Conservation (phyloP, 1,140 invertebrate species). For the Bombus sibiricus region DNA sequence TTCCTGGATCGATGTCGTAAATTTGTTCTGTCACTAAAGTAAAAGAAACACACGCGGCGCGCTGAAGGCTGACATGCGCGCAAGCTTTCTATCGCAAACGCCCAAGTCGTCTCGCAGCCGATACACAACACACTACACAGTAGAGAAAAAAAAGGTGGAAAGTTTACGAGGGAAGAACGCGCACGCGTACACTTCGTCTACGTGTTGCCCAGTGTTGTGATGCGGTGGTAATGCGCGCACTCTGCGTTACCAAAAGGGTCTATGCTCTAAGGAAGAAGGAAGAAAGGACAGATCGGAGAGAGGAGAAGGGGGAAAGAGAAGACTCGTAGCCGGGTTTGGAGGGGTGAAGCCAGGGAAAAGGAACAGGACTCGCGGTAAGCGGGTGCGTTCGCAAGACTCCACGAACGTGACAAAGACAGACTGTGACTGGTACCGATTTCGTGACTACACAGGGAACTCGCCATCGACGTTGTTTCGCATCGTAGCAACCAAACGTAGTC, state of each 20-base stretch:
- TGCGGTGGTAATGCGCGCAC: conserved; percentile 12
- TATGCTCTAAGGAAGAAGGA: background rate
- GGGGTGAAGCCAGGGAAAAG: background rate
- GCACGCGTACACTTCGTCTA: background rate
- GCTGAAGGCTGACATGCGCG: background rate
- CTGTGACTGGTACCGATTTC: too few species aligned
- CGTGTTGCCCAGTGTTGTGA: background rate
- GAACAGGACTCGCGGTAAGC: background rate
- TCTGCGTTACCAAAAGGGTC: conserved; percentile 28
- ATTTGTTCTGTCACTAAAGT: conserved; percentile 1
- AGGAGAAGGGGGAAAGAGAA: too few species aligned
- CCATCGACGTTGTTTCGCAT: background rate
- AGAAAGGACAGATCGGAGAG: background rate
- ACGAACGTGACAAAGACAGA: too few species aligned
- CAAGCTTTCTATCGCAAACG: background rate
- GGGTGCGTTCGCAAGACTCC: too few species aligned
- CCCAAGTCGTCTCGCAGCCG: too few species aligned
- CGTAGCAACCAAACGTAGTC: background rate
- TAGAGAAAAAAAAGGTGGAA: background rate
- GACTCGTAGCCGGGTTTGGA: rapidly evolving
- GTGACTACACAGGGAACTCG: background rate
- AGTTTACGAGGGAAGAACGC: background rate
- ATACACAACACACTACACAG: background rate
- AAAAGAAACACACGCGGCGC: conserved; percentile 13
- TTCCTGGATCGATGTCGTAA: background rate